Percentiles rank a stretch among this genome's conserved stretches.
Conservation (phyloP, 2,113 vertebrate genomes). For the Acrocephalus kingi region DNA sequence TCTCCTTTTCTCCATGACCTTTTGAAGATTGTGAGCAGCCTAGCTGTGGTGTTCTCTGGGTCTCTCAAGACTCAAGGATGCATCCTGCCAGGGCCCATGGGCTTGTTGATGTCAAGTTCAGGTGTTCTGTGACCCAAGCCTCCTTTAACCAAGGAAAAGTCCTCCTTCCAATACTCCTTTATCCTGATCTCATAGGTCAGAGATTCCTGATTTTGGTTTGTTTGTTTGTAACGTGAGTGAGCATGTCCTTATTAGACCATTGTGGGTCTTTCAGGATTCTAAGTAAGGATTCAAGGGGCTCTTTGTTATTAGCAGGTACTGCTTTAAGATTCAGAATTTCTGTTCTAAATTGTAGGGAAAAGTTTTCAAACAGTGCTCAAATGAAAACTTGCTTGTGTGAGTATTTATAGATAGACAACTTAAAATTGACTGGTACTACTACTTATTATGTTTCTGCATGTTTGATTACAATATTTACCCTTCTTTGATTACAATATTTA, state of each 20-base stretch:
- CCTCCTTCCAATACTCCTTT: background rate
- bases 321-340: background rate
- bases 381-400: background rate
- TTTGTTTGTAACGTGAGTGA: background rate
- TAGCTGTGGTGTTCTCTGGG: fast-evolving
- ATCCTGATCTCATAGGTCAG: background rate
- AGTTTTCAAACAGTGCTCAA: background rate
- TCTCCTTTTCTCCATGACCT: background rate
- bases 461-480: background rate
- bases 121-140: background rate
- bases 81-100: no score
- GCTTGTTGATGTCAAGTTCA: background rate
- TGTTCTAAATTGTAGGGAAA: background rate
- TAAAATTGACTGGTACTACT: background rate
- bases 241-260: background rate
- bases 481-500: background rate
- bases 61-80: background rate
- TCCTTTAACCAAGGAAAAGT: background rate
- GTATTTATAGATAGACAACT: background rate
- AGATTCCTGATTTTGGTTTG: background rate
- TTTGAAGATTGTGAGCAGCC: background rate
- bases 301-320: background rate
- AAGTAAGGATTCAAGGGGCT: background rate
- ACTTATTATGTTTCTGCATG: background rate
- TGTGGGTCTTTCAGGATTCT: background rate